phyloP scores from a whole-genome alignment of 92 coral and sea anemone species.

The Pocillopora grandis region DNA sequence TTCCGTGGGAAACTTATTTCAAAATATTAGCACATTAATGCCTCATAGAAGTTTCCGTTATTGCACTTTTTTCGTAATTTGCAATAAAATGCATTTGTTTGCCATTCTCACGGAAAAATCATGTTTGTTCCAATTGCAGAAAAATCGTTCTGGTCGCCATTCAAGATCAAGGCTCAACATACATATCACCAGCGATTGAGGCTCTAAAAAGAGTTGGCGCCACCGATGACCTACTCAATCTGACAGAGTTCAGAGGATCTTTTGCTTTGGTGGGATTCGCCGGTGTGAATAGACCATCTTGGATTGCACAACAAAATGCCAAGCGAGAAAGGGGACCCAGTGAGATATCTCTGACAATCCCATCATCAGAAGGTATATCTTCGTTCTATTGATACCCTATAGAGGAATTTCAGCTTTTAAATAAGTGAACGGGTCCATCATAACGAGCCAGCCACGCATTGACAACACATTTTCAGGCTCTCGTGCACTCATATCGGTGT shows the following conservation, averaged over 20 bases:
- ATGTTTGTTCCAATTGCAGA: background rate
- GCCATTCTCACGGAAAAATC: background rate
- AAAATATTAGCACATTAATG: too few species aligned
- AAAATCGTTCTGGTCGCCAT: slow-evolving; percentile 45
- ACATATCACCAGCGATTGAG: slow-evolving; percentile 13
- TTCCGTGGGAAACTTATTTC: too few species aligned
- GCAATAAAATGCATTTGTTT: background rate
- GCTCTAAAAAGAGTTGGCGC: slow-evolving; percentile 48
- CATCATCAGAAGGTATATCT: background rate
- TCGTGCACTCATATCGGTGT: too few species aligned
- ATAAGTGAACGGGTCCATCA: too few species aligned
- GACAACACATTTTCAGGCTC: too few species aligned
- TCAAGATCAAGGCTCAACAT: slow-evolving; percentile 19
- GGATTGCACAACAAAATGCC: slow-evolving; percentile 33
- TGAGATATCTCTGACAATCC: background rate
- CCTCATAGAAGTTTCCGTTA: too few species aligned
- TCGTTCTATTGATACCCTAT: too few species aligned
- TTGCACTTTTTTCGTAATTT: background rate
- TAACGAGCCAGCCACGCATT: too few species aligned
- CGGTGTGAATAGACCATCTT: slow-evolving; percentile 25
- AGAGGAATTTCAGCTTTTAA: too few species aligned
- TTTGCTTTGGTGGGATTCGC: slow-evolving; percentile 42
- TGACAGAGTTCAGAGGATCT: slow-evolving; percentile 15
- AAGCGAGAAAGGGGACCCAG: slow-evolving; percentile 31
- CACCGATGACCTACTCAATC: slow-evolving; percentile 11